Percentiles rank a stretch among this genome's conserved stretches.
phyloP scores from a whole-genome alignment of 2,888 invertebrate species.

The Drosophila kuntzei region DNA sequence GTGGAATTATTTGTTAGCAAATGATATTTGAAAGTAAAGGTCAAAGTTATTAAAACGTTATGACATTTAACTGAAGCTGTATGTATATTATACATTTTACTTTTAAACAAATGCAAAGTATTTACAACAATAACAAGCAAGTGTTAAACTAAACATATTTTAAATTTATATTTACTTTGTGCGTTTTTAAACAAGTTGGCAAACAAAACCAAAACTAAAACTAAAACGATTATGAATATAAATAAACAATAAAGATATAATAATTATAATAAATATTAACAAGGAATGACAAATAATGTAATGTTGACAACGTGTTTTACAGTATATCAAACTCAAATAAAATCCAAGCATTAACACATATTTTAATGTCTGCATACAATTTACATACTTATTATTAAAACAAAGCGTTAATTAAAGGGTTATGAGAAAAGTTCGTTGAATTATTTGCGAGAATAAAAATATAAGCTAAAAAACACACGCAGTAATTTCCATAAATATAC shows the following conservation, averaged over 20 bases:
- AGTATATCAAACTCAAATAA: conserved; percentile 48
- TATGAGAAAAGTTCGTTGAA: conserved; percentile 63
- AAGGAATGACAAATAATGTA: conserved; percentile 59
- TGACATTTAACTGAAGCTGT: conserved; percentile 66
- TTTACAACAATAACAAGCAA: conserved; percentile 59
- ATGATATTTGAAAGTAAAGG: conserved; percentile 38
- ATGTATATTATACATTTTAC: conserved; percentile 77
- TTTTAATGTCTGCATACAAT: conserved; percentile 72
- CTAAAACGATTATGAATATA: conserved; percentile 13
- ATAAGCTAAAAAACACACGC: conserved; percentile 22
- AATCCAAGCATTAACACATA: conserved; percentile 53
- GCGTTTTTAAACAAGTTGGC: conserved; percentile 66
- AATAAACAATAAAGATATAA: conserved; percentile 34
- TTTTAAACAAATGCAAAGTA: conserved; percentile 65
- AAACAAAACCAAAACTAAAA: conserved; percentile 39
- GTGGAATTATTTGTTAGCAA: conserved; percentile 69
- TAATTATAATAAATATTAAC: conserved; percentile 40
- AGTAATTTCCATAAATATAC: conserved; percentile 54
- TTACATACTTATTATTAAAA: conserved; percentile 59
- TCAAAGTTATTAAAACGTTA: conserved; percentile 53
- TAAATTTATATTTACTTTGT: conserved; percentile 61
- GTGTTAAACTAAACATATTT: conserved; percentile 52
- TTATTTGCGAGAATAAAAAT: conserved; percentile 47
- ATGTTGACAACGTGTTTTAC: conserved; percentile 67
- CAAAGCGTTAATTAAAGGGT: conserved; percentile 46